Conservation (phyloP, 2,888 invertebrate species). For the Epiblema foenella region DNA sequence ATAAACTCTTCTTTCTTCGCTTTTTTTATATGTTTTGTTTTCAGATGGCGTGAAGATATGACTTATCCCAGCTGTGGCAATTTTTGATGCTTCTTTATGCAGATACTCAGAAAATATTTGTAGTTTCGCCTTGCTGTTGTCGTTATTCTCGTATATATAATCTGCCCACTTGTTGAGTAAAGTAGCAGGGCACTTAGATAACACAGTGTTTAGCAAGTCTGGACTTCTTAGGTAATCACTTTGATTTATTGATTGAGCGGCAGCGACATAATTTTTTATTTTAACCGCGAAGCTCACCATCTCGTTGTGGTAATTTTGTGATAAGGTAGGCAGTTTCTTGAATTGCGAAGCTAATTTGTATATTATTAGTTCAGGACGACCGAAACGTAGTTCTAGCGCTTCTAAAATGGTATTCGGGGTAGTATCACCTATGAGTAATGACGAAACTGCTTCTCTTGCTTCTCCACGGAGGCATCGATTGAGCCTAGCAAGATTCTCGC, state of each 20-base stretch:
- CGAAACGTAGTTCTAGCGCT: slow-evolving; percentile 9
- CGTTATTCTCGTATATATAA: slow-evolving; percentile 11
- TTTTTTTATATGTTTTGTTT: not conserved
- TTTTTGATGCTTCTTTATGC: not conserved
- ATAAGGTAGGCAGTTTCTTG: not conserved
- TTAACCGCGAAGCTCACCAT: slow-evolving; percentile 5
- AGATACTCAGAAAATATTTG: slow-evolving; percentile 11
- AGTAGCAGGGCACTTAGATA: slow-evolving; percentile 1
- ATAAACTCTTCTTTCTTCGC: slow-evolving; percentile 5
- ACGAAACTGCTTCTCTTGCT: slow-evolving; percentile 16
- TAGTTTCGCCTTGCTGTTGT: slow-evolving; percentile 7
- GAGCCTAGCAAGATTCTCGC: slow-evolving; percentile 10
- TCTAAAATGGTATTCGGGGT: slow-evolving; percentile 3
- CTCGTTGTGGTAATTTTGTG: slow-evolving; percentile 1
- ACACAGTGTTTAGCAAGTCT: slow-evolving; percentile 10
- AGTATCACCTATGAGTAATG: slow-evolving; percentile 6
- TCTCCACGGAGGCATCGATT: slow-evolving; percentile 17
- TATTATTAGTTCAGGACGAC: slow-evolving; percentile 5
- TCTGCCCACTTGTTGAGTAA: slow-evolving; percentile 13
- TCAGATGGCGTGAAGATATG: not conserved
- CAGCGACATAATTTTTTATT: slow-evolving; percentile 1
- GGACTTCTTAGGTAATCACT: slow-evolving; percentile 17
- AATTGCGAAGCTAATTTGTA: slow-evolving; percentile 2
- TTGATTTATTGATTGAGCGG: slow-evolving; percentile 10
- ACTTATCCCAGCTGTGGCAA: slow-evolving; percentile 25